Evolutionary conservation across 2,113 vertebrate species (phyloP).

Genomic region (Chunga burmeisteri): DNA sequence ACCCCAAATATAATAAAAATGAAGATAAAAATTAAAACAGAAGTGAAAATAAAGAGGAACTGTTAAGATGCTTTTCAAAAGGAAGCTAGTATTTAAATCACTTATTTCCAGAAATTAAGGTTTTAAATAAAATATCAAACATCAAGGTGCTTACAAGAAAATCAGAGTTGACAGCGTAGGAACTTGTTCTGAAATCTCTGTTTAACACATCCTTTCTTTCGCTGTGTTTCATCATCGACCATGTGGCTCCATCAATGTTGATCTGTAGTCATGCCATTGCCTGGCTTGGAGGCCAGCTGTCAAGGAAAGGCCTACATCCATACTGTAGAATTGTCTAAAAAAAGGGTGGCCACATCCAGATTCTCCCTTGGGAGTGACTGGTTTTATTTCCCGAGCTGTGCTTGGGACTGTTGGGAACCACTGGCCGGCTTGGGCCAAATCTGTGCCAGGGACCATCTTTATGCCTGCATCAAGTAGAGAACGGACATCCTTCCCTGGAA

Average conservation of each 20-base stretch:
- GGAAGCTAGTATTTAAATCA: neutral
- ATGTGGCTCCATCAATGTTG: neutral
- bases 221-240: neutral
- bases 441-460: neutral
- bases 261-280: neutral
- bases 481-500: neutral
- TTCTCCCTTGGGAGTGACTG: neutral
- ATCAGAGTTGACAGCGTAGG: neutral
- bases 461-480: neutral
- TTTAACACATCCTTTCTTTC: neutral
- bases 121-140: neutral
- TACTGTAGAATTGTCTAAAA: neutral
- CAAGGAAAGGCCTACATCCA: fast-evolving
- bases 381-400: neutral
- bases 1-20: neutral
- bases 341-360: neutral
- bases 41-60: neutral
- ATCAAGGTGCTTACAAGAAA: neutral
- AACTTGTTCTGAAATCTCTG: neutral
- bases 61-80: neutral
- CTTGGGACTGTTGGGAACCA: neutral
- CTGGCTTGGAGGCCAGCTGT: neutral
- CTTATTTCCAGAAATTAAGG: neutral
- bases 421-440: neutral
- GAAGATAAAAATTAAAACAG: neutral